These are phyloP conservation scores for Podarcis siculus DNA, from an alignment of 2,797 vertebrate genomes.

Conservation along the genomic window DNA sequence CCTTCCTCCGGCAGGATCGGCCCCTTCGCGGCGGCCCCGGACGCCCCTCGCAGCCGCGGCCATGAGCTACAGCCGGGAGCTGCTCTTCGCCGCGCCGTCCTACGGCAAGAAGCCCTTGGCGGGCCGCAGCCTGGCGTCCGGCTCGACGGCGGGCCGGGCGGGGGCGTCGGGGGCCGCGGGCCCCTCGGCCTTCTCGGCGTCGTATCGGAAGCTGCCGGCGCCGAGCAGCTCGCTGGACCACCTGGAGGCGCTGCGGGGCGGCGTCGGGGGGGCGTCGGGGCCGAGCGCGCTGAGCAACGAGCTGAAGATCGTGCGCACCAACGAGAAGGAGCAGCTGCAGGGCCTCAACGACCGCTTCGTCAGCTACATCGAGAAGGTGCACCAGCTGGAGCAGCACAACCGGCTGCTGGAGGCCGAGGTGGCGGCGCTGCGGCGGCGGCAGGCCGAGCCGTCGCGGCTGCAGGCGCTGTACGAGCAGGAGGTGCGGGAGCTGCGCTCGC, in stretches of 20 bases:
- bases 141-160: neutral
- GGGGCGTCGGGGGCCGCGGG: no score
- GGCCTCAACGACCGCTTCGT: slow-evolving; percentile 82
- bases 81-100: slow-evolving; percentile 69
- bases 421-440: slow-evolving; percentile 77
- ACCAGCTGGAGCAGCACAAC: slow-evolving; percentile 85
- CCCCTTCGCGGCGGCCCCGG: neutral
- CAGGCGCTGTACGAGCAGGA: slow-evolving; percentile 84
- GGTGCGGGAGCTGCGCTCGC: slow-evolving; percentile 82
- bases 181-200: neutral
- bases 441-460: slow-evolving; percentile 82
- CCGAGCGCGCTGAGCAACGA: slow-evolving; percentile 85
- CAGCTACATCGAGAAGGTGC: slow-evolving; percentile 87
- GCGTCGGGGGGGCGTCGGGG: slow-evolving; percentile 54
- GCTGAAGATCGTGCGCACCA: slow-evolving; percentile 90
- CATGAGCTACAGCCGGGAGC: slow-evolving; percentile 81
- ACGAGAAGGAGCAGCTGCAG: slow-evolving; percentile 91
- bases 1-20: no score
- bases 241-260: slow-evolving; percentile 13
- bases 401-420: slow-evolving; percentile 81
- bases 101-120: slow-evolving; percentile 83
- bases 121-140: neutral
- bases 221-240: slow-evolving; percentile 7
- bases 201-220: neutral
- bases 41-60: neutral